Evolutionary conservation across 2,113 vertebrate species (phyloP).

Genomic region (Emydura subglobosa): DNA sequence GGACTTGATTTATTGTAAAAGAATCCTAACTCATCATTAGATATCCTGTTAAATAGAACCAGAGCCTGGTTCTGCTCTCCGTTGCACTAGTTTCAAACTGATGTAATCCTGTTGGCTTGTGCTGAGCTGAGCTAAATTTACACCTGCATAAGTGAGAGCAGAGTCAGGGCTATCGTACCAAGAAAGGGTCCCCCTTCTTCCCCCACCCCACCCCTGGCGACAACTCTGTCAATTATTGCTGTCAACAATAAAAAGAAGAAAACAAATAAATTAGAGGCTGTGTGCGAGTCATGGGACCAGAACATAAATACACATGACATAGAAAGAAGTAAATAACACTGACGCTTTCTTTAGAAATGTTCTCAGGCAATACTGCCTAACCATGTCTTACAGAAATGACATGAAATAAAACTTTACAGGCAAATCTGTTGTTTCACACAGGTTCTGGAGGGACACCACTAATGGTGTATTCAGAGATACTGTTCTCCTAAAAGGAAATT

Average conservation of each 20-base stretch:
- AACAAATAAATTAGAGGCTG: conserved; percentile 86
- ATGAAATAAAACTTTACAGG: conserved; percentile 39
- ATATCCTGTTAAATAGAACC: neutral
- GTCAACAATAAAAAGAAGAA: conserved; percentile 76
- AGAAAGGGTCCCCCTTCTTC: conserved; percentile 32
- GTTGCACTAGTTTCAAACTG: neutral
- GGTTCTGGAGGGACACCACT: neutral
- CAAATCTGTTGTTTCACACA: neutral
- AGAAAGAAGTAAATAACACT: conserved; percentile 64
- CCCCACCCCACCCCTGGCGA: neutral
- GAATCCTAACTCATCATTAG: neutral
- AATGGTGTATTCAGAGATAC: neutral
- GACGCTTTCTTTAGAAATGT: conserved; percentile 54
- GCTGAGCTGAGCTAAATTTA: neutral
- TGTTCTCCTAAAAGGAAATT: neutral
- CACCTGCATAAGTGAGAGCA: neutral
- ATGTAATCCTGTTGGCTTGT: neutral
- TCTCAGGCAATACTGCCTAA: conserved; percentile 43
- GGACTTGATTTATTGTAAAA: neutral
- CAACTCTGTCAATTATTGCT: conserved; percentile 53
- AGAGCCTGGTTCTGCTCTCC: neutral
- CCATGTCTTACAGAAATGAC: conserved; percentile 30
- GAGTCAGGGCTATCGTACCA: conserved; percentile 44
- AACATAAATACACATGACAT: conserved; percentile 66
- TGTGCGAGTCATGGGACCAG: conserved; percentile 87